Conservation (phyloP, 2,888 invertebrate species). For the Frankliniella fusca region DNA sequence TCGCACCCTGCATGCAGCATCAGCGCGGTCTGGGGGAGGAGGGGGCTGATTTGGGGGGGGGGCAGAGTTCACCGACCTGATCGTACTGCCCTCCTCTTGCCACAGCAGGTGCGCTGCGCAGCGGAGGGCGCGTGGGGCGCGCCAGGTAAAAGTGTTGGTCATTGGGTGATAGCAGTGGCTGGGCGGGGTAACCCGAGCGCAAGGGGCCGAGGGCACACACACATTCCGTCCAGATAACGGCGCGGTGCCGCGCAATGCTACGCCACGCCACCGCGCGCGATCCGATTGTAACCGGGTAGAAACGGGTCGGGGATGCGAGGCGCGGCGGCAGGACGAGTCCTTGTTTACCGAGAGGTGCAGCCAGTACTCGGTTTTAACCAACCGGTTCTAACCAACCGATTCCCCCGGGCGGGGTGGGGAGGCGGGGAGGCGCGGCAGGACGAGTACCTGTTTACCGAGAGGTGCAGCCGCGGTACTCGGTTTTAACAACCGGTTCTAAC, state of each 20-base stretch:
- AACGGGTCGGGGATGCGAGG: background rate
- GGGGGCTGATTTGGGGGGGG: too few species aligned
- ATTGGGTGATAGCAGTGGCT: background rate
- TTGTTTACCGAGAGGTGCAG: background rate
- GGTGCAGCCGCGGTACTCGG: background rate
- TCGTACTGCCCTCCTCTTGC: too few species aligned
- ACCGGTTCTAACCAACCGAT: background rate
- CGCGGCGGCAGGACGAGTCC: background rate
- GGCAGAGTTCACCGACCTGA: too few species aligned
- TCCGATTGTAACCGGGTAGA: background rate
- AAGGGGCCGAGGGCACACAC: background rate
- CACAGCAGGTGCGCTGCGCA: too few species aligned
- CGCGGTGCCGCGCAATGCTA: background rate
- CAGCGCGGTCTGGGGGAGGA: too few species aligned
- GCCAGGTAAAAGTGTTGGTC: background rate
- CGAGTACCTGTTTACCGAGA: background rate
- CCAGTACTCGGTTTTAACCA: background rate
- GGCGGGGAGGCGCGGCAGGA: background rate
- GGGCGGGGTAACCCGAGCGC: background rate
- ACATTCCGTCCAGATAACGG: background rate
- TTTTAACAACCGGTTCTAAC: background rate
- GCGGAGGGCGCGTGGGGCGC: too few species aligned
- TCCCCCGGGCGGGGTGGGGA: background rate
- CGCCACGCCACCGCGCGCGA: background rate
- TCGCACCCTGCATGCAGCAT: too few species aligned